A percentile compares a stretch with the other conserved stretches of the same genome.
These are phyloP conservation scores for Canis aureus DNA, from an alignment of 2,113 vertebrate genomes.

Conservation along the genomic window DNA sequence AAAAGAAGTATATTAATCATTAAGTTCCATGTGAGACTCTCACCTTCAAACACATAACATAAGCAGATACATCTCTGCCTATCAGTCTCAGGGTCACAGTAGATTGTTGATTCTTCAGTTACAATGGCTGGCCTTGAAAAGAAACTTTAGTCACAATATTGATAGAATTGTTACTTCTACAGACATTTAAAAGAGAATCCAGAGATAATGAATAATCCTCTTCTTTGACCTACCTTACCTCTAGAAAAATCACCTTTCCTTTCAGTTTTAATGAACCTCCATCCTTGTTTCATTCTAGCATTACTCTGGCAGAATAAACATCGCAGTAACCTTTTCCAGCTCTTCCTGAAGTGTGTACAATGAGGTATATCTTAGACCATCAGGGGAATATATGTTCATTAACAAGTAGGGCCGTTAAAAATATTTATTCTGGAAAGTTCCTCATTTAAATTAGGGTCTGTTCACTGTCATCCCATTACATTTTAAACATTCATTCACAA, in stretches of 20 bases:
- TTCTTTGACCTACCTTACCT: not conserved
- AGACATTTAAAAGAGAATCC: not conserved
- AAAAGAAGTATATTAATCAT: not conserved
- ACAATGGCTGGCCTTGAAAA: not conserved
- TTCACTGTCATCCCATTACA: not conserved
- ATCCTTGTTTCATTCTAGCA: not conserved
- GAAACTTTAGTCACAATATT: conserved; percentile 3
- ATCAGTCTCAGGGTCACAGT: not conserved
- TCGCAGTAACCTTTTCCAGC: not conserved
- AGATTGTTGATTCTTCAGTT: not conserved
- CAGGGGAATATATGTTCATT: not conserved
- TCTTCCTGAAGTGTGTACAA: not conserved
- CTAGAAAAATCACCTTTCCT: not conserved
- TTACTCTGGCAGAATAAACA: not conserved
- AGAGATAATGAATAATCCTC: not conserved
- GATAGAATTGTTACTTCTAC: not conserved
- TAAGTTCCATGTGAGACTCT: not conserved
- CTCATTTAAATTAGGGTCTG: not conserved
- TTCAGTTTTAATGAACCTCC: not conserved
- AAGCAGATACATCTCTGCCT: conserved; percentile 4
- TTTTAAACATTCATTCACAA: not conserved
- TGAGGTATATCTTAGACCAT: not conserved
- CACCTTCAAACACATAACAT: not conserved
- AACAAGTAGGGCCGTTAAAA: not conserved
- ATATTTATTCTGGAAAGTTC: not conserved